phyloP scores from a whole-genome alignment of 1,140 invertebrate genomes.

The Stegodyphus mimosarum region DNA sequence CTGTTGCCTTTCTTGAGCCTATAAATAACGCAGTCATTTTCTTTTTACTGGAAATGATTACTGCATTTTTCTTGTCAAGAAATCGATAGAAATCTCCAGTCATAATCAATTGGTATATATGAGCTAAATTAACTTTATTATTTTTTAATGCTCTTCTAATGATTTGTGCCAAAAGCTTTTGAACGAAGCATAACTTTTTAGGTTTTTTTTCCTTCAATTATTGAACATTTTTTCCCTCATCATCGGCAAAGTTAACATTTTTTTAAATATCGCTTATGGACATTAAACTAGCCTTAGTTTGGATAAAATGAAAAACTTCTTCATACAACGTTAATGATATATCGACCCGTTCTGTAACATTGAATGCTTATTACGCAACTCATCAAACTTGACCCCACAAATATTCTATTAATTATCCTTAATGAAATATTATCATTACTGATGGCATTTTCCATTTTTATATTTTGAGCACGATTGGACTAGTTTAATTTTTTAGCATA shows the following conservation, averaged over 20 bases:
- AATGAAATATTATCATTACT: slow-evolving; percentile 55
- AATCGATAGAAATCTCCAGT: slow-evolving; percentile 55
- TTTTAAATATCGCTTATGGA: slow-evolving; percentile 38
- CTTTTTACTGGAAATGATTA: slow-evolving; percentile 37
- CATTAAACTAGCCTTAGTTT: slow-evolving; percentile 28
- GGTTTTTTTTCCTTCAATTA: slow-evolving; percentile 18
- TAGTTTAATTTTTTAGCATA: not conserved
- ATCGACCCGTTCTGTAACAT: slow-evolving; percentile 52
- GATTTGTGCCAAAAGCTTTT: slow-evolving; percentile 20
- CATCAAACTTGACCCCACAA: slow-evolving; percentile 57
- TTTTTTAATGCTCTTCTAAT: slow-evolving; percentile 58
- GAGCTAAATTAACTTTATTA: slow-evolving; percentile 61
- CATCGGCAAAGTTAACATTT: slow-evolving; percentile 9
- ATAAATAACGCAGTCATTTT: slow-evolving; percentile 29
- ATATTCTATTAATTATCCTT: slow-evolving; percentile 60
- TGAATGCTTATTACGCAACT: slow-evolving; percentile 57
- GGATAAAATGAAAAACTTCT: slow-evolving; percentile 41
- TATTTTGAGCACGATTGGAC: not conserved
- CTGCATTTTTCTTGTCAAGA: slow-evolving; percentile 35
- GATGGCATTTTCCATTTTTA: slow-evolving; percentile 13
- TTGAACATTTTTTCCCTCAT: slow-evolving; percentile 22
- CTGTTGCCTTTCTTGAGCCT: not conserved
- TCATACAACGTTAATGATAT: slow-evolving; percentile 55
- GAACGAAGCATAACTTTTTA: not conserved
- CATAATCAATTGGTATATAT: slow-evolving; percentile 59